Percentiles rank a stretch among this genome's conserved stretches.
phyloP scores from a whole-genome alignment of 1,140 invertebrate genomes.

The Metopolophium dirhodum region DNA sequence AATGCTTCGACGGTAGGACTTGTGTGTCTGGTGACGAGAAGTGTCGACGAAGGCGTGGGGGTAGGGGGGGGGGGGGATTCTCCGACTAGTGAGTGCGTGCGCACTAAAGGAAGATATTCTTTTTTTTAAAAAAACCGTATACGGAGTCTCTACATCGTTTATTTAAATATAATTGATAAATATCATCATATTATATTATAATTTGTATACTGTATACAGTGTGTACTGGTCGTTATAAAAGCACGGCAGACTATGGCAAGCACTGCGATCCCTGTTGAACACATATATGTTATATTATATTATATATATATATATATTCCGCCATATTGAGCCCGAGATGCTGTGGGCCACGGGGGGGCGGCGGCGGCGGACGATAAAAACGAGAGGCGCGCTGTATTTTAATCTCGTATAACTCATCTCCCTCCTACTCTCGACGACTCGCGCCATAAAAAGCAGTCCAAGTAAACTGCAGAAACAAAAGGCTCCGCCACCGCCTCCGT shows the following conservation, averaged over 20 bases:
- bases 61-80: no score
- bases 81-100: no score
- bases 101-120: no score
- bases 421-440: not conserved
- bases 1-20: no score
- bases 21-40: no score
- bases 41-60: no score
- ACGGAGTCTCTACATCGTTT: no score
- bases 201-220: no score
- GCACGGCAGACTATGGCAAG: not conserved
- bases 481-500: not conserved
- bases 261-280: not conserved
- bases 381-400: constrained; percentile 52
- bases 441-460: constrained; percentile 54
- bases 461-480: constrained; percentile 49
- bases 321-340: constrained; percentile 39
- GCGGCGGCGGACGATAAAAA: constrained; percentile 37
- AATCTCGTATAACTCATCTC: constrained; percentile 56
- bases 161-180: no score
- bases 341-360: not conserved
- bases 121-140: no score
- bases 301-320: not conserved
- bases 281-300: no score
- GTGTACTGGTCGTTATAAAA: not conserved
- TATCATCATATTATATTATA: no score